A percentile compares a stretch with the other conserved stretches of the same genome.
phyloP scores from a whole-genome alignment of 2,888 invertebrate species.

The Ganaspis brasiliensis region DNA sequence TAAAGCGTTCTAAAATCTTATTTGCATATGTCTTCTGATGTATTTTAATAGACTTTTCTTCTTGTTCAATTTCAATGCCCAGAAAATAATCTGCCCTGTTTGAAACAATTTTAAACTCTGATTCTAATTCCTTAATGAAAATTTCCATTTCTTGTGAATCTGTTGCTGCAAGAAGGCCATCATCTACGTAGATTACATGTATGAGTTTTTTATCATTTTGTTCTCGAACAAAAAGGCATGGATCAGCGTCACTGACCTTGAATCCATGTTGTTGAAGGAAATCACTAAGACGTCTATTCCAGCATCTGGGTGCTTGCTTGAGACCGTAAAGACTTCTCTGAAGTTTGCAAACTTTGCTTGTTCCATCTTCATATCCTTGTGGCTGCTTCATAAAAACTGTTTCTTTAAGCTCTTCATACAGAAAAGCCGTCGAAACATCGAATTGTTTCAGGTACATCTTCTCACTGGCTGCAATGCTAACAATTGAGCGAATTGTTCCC shows the following conservation, averaged over 20 bases:
- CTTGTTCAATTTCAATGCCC: constrained; percentile 49
- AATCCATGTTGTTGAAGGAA: constrained; percentile 48
- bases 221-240: constrained; percentile 51
- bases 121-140: constrained; percentile 41
- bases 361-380: constrained; percentile 60
- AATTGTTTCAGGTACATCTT: constrained; percentile 65
- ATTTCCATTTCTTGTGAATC: constrained; percentile 26
- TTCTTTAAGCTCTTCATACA: constrained; percentile 62
- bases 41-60: constrained; percentile 46
- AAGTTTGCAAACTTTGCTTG: constrained; percentile 60
- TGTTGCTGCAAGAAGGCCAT: constrained; percentile 49
- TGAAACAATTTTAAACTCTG: constrained; percentile 49
- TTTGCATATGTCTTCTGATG: constrained; percentile 47
- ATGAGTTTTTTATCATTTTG: constrained; percentile 40
- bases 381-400: constrained; percentile 66
- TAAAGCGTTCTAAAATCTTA: constrained; percentile 46
- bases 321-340: constrained; percentile 68
- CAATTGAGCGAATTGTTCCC: constrained; percentile 62
- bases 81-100: constrained; percentile 47
- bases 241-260: constrained; percentile 49
- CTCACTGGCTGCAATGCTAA: constrained; percentile 65
- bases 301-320: constrained; percentile 67
- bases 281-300: constrained; percentile 58
- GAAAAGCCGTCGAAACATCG: constrained; percentile 63
- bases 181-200: constrained; percentile 51